These are phyloP conservation scores for Pedionomus torquatus DNA, from an alignment of 2,113 vertebrate species.

Conservation along the genomic window DNA sequence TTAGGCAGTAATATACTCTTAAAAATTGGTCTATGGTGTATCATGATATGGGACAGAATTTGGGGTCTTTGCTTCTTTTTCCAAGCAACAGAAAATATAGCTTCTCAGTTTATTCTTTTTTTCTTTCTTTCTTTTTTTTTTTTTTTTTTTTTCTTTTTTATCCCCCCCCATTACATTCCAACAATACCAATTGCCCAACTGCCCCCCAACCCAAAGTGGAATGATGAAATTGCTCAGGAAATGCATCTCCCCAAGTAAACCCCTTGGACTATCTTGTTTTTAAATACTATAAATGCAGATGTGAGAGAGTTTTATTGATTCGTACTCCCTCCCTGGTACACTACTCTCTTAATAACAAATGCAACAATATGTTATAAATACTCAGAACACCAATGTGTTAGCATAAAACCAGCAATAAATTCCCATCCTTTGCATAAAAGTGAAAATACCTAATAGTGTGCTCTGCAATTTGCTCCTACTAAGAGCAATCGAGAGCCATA, in stretches of 20 bases:
- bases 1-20: background rate
- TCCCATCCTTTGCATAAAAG: background rate
- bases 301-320: constrained; percentile 28
- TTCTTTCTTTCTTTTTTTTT: background rate
- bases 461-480: constrained; percentile 2
- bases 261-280: constrained; percentile 8
- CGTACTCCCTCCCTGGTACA: background rate
- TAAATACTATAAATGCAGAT: constrained; percentile 48
- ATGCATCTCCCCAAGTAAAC: background rate
- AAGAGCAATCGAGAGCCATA: background rate
- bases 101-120: background rate
- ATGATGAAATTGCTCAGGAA: background rate
- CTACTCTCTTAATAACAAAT: constrained; percentile 51
- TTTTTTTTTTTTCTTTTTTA: background rate
- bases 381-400: constrained; percentile 18
- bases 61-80: background rate
- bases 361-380: constrained; percentile 45
- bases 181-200: background rate
- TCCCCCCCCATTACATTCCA: background rate
- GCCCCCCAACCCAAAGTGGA: background rate
- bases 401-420: constrained; percentile 47
- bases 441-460: constrained; percentile 16
- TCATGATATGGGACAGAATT: background rate
- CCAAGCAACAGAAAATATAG: background rate
- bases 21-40: background rate